Conservation (phyloP, 2,113 vertebrate species). For the Syngnathus floridae region DNA sequence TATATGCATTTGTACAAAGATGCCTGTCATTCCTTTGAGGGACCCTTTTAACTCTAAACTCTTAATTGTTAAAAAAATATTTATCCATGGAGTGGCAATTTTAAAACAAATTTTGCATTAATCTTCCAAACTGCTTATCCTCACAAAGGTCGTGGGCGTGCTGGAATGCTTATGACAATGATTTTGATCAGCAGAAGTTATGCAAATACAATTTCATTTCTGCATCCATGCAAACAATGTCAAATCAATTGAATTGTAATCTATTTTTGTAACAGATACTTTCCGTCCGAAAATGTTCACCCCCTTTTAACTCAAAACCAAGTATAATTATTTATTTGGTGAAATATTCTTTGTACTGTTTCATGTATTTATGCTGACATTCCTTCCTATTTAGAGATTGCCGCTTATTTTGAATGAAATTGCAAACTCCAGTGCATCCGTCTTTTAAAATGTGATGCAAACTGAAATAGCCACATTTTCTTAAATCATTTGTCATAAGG, state of each 20-base stretch:
- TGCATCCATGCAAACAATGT: neutral
- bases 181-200: slow-evolving; percentile 23
- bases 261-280: slow-evolving; percentile 16
- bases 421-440: slow-evolving; percentile 25
- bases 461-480: slow-evolving; percentile 41
- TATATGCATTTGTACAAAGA: slow-evolving; percentile 51
- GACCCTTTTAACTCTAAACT: slow-evolving; percentile 37
- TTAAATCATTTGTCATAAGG: slow-evolving; percentile 23
- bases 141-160: too few species aligned
- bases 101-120: slow-evolving; percentile 28
- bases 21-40: slow-evolving; percentile 59
- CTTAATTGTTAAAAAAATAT: slow-evolving; percentile 40
- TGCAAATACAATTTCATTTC: slow-evolving; percentile 1
- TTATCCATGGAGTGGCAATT: slow-evolving; percentile 40
- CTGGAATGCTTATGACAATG: slow-evolving; percentile 26
- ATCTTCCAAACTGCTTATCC: too few species aligned
- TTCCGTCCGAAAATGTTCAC: slow-evolving; percentile 27
- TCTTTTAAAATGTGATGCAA: slow-evolving; percentile 44
- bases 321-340: slow-evolving; percentile 67
- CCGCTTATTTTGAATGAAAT: slow-evolving; percentile 34
- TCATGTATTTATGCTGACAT: slow-evolving; percentile 73
- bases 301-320: slow-evolving; percentile 36
- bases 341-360: slow-evolving; percentile 58
- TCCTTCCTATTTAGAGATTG: slow-evolving; percentile 53
- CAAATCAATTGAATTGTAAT: slow-evolving; percentile 12